A percentile compares a stretch with the other conserved stretches of the same genome.
phyloP scores from a whole-genome alignment of 2,113 vertebrate genomes.

The Scortum barcoo region DNA sequence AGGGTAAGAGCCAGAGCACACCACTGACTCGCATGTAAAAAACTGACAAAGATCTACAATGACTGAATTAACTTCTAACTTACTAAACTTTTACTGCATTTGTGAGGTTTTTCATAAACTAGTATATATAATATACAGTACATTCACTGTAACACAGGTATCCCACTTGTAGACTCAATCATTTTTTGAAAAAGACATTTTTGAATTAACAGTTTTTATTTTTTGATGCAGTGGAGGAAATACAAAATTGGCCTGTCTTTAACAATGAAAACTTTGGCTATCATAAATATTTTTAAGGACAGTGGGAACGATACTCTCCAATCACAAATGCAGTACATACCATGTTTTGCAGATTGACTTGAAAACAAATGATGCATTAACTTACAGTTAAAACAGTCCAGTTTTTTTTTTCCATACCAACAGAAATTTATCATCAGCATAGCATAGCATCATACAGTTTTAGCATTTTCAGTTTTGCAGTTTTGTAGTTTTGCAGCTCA shows the following conservation, averaged over 20 bases:
- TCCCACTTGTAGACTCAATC: no score
- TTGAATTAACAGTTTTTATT: neutral
- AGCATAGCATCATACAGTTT: neutral
- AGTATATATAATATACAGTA: neutral
- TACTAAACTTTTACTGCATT: neutral
- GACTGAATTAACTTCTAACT: neutral
- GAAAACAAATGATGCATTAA: neutral
- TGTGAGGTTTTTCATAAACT: neutral
- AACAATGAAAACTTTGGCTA: neutral
- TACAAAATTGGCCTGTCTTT: neutral
- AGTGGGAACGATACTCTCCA: no score
- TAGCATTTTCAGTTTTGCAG: neutral
- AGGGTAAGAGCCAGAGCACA: conserved; percentile 52
- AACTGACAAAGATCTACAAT: conserved; percentile 9
- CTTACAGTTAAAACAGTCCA: neutral
- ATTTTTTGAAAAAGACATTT: neutral
- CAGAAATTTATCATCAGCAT: no score
- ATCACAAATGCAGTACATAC: no score
- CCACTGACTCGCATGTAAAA: neutral
- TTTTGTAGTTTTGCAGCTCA: no score
- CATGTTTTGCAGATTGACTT: neutral
- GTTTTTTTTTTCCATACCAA: neutral
- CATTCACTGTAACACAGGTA: neutral
- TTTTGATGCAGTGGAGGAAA: neutral
- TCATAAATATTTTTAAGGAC: neutral